Evolutionary conservation across 2,888 invertebrate genomes (phyloP).

Genomic region (Aphidoletes aphidimyza): DNA sequence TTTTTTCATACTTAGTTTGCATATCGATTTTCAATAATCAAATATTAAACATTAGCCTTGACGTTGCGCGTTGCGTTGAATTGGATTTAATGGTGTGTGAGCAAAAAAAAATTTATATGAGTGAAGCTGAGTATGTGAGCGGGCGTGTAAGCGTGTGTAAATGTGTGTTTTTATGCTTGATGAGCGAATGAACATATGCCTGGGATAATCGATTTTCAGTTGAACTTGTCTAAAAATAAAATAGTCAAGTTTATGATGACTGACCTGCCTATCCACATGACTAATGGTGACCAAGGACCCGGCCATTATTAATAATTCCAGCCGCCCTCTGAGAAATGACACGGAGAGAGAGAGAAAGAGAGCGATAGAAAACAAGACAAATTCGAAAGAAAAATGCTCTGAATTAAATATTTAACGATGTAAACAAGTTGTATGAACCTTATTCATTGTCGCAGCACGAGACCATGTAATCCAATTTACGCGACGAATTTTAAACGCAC

Average conservation of each 20-base stretch:
- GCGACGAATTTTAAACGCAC: not conserved
- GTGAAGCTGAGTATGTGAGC: too few species aligned
- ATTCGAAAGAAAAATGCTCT: not conserved
- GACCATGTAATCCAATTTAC: slow-evolving; percentile 33
- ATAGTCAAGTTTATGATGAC: not conserved
- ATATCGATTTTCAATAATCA: slow-evolving; percentile 30
- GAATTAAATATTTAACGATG: slow-evolving; percentile 33
- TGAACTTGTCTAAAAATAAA: slow-evolving; percentile 17
- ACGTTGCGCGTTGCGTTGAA: too few species aligned
- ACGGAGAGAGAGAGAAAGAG: not conserved
- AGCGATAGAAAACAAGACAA: not conserved
- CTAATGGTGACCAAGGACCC: not conserved
- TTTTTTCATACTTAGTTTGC: not conserved
- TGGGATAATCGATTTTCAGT: not conserved
- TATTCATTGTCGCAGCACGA: not conserved
- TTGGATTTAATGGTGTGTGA: too few species aligned
- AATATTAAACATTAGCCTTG: too few species aligned
- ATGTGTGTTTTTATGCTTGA: not conserved
- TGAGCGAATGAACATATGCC: not conserved
- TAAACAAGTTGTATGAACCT: not conserved
- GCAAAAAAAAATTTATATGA: too few species aligned
- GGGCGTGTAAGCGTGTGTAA: too few species aligned
- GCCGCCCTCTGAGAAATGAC: not conserved
- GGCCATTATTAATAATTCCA: not conserved
- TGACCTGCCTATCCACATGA: slow-evolving; percentile 11